Evolutionary conservation across 1,140 invertebrate species (phyloP).

Genomic region (Zaprionus lachaisei): DNA sequence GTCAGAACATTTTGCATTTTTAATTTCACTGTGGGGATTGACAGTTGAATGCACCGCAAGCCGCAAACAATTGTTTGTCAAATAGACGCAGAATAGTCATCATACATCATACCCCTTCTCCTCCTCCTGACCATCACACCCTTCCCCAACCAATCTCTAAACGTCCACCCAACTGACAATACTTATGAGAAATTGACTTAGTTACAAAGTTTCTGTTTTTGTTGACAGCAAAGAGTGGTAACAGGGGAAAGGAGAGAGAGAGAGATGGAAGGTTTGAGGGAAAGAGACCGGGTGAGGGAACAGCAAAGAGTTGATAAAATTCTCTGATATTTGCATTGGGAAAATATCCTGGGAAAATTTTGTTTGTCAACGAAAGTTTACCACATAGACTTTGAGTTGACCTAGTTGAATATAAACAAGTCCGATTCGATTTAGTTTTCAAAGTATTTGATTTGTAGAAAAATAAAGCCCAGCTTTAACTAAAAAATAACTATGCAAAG

Average conservation of each 20-base stretch:
- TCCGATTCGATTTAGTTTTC: neutral
- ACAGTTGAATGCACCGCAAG: constrained; percentile 28
- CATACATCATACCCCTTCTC: neutral
- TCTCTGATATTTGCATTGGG: constrained; percentile 19
- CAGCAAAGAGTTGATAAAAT: constrained; percentile 9
- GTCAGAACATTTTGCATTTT: constrained; percentile 49
- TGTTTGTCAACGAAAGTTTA: constrained; percentile 32
- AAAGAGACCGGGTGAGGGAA: neutral
- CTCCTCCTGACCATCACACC: neutral
- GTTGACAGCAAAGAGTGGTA: neutral
- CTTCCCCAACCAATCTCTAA: neutral
- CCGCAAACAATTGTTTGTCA: constrained; percentile 48
- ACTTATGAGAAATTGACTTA: constrained; percentile 37
- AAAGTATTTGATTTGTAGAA: constrained; percentile 9
- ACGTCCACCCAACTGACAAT: constrained; percentile 18
- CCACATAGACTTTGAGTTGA: constrained; percentile 20
- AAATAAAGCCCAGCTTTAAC: neutral
- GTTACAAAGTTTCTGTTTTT: constrained; percentile 42
- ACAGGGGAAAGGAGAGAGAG: neutral
- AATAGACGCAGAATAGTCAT: constrained; percentile 20
- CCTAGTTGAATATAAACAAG: constrained; percentile 13
- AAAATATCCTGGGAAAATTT: constrained; percentile 16
- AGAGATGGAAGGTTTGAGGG: neutral
- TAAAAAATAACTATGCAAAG: neutral
- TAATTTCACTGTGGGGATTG: constrained; percentile 43